Conservation (phyloP, 1,140 invertebrate species). For the Andrena cerasifolii region DNA sequence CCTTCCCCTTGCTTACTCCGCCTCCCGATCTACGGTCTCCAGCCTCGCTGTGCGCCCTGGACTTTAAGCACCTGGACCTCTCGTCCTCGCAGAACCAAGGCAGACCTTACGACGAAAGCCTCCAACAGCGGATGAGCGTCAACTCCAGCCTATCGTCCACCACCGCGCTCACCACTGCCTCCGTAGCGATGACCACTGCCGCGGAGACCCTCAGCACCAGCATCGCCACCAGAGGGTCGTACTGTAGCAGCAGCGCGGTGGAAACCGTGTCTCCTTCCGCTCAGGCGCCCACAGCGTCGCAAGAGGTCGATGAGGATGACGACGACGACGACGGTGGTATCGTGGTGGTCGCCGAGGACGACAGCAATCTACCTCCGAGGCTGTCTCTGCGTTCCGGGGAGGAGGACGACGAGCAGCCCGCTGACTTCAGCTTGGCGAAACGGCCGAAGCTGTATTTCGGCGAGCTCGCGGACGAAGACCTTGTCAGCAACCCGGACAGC, state of each 20-base stretch:
- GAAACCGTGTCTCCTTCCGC: constrained; percentile 74
- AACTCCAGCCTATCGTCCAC: constrained; percentile 59
- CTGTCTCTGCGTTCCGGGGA: constrained; percentile 61
- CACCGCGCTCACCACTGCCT: constrained; percentile 83
- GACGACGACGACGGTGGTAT: constrained; percentile 85
- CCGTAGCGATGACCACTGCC: constrained; percentile 82
- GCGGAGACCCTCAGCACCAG: constrained; percentile 43
- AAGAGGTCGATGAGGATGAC: constrained; percentile 80
- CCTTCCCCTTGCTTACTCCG: constrained; percentile 89
- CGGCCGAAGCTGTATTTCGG: constrained; percentile 84
- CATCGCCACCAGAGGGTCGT: constrained; percentile 30
- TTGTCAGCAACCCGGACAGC: constrained; percentile 87
- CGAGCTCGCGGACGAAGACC: constrained; percentile 86
- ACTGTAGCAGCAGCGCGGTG: constrained; percentile 54
- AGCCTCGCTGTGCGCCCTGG: constrained; percentile 84
- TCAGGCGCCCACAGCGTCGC: constrained; percentile 69
- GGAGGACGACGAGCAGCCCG: constrained; percentile 84
- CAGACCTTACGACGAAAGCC: constrained; percentile 74
- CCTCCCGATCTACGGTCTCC: constrained; percentile 87
- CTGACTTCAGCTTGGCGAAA: constrained; percentile 87
- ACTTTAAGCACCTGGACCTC: constrained; percentile 88
- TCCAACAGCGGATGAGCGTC: constrained; percentile 79
- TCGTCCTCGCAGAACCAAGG: constrained; percentile 73
- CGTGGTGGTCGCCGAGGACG: constrained; percentile 74
- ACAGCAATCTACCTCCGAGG: constrained; percentile 68